Evolutionary conservation across 2,113 vertebrate species (phyloP), one percentile per base, ranked within the genome.

Genomic region (Phrynosoma platyrhinos): DNA sequence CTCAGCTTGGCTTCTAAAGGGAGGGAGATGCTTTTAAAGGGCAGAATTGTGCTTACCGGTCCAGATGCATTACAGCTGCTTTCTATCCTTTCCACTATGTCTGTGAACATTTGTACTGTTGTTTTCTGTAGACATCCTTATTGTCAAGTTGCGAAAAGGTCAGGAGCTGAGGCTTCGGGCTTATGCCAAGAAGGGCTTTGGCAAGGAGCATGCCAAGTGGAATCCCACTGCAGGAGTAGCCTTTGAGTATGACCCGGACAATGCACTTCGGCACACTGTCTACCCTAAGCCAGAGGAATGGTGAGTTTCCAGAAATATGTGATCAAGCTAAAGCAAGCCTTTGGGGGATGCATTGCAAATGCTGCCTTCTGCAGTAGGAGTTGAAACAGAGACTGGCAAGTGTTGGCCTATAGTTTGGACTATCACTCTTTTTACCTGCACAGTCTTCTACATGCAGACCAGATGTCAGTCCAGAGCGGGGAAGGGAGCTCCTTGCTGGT

Each of bases 151-250:
- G 42, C 96, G 99, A 32, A 99, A 99, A 93, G 99, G 99, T 12
- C 99, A 99, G 95, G 99, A 99, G 89, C 97, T 99, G 86, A 96
- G 98, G 0, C 97, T 99, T 71, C 92, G 98, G 36, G 99, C 99
- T 1, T 99, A 99, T 0, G 99, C 99, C 85, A 99, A 99, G 95
- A 99, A 99, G 95, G 99, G 99, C 75, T 99, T 99, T 36, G 99
- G 98, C 75, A 99, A 99, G 93, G 99, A 99, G 32, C 99, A 99
- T 0, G 99, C 99, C 91, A 99, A 99, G 94, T 99, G 99, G 99
- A 99, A 99, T 95, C 99, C 99, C 6, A 99, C 99, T 0, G 99
- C 99, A 0, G 99, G 99, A 0, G 98, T 99, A 62, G 98, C 99
- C 53, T 99, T 99, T 1, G 99, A 99, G 76, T 99, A 99, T 0